A percentile compares a stretch with the other conserved stretches of the same genome.
Evolutionary conservation across 2,797 vertebrate species (phyloP).

Genomic region (Muscicapa comitata): DNA sequence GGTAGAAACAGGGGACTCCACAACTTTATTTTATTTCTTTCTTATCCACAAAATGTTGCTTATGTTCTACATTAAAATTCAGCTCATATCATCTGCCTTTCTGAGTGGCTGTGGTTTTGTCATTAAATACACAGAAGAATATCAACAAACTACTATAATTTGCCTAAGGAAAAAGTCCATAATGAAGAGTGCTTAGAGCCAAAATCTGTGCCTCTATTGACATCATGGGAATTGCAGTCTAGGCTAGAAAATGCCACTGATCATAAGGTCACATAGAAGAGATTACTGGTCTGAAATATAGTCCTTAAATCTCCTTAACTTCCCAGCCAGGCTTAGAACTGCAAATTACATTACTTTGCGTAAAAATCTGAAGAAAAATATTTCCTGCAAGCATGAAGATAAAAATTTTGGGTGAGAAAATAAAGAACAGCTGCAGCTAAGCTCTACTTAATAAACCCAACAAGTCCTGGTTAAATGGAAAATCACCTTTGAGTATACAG

Average conservation of each 20-base stretch:
- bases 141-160: neutral
- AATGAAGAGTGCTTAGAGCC: neutral
- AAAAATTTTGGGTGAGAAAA: neutral
- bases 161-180: neutral
- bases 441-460: neutral
- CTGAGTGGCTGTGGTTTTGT: neutral
- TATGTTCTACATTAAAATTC: neutral
- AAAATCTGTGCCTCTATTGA: neutral
- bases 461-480: neutral
- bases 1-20: neutral
- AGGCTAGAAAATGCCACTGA: neutral
- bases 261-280: neutral
- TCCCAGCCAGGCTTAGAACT: neutral
- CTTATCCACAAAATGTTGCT: neutral
- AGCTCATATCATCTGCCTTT: neutral
- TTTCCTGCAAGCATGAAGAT: neutral
- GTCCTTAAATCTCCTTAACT: slow-evolving; percentile 23
- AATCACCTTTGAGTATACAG: neutral
- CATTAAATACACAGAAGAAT: neutral
- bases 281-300: slow-evolving; percentile 11
- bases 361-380: neutral
- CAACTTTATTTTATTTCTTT: neutral
- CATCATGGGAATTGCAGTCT: neutral
- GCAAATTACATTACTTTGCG: slow-evolving; percentile 12
- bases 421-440: neutral